Conservation (phyloP, 2,797 vertebrate species). For the Cossypha niveicapilla region DNA sequence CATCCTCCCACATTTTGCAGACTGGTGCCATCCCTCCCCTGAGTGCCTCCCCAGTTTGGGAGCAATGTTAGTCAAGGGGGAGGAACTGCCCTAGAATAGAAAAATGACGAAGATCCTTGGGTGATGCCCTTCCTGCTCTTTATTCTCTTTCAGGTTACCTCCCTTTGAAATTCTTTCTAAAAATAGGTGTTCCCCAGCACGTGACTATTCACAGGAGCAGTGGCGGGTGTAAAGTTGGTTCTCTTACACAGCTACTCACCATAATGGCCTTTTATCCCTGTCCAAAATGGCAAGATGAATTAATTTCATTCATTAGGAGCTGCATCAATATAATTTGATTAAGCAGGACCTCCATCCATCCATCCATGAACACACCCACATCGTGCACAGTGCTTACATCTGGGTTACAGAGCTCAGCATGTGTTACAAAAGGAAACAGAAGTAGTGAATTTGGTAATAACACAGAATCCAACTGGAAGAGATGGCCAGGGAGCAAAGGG, state of each 20-base stretch:
- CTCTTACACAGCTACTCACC: accelerated
- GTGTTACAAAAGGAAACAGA: neutral
- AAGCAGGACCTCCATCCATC: neutral
- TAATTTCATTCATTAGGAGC: neutral
- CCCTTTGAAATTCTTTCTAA: neutral
- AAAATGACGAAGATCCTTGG: neutral
- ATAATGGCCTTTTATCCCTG: neutral
- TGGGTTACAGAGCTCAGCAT: neutral
- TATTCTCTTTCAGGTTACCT: neutral
- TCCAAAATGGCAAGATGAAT: neutral
- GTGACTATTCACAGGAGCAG: neutral
- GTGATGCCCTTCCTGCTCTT: neutral
- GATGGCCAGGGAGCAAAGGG: neutral
- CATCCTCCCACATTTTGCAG: neutral
- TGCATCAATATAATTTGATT: neutral
- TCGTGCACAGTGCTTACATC: accelerated
- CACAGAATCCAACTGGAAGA: neutral
- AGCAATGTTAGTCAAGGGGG: accelerated
- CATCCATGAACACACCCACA: neutral
- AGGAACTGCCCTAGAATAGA: accelerated
- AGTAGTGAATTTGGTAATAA: neutral
- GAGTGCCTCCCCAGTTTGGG: neutral
- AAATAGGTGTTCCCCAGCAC: accelerated
- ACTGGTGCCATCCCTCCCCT: neutral
- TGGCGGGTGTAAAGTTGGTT: neutral